A percentile compares a stretch with the other conserved stretches of the same genome.
phyloP scores from a whole-genome alignment of 2,113 vertebrate genomes.

The Vidua chalybeata region DNA sequence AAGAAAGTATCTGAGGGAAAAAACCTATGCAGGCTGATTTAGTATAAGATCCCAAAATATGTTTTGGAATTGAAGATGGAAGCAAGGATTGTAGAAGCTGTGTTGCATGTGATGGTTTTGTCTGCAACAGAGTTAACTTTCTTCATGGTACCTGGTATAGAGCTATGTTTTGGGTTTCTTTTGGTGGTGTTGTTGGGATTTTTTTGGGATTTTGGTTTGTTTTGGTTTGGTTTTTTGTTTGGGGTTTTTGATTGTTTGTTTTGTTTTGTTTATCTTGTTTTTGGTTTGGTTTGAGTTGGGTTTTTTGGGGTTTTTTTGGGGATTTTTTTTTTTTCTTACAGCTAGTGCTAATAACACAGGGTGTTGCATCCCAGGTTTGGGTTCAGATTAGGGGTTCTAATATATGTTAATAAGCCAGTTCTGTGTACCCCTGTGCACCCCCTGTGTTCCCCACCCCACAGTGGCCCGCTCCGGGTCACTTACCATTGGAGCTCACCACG shows the following conservation, averaged over 20 bases:
- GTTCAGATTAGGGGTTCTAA: no score
- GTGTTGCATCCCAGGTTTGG: no score
- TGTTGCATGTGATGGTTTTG: neutral
- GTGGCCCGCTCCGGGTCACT: no score
- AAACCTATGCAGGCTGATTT: neutral
- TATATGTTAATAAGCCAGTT: no score
- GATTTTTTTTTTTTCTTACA: no score
- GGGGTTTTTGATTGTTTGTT: neutral
- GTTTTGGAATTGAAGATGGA: neutral
- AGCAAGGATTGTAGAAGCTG: neutral
- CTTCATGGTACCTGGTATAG: neutral
- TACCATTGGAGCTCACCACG: no score
- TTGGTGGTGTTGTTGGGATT: no score
- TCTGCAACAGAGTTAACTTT: neutral
- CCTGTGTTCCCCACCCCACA: no score
- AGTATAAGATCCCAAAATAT: neutral
- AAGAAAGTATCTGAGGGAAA: neutral
- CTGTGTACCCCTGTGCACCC: no score
- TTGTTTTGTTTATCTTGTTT: neutral
- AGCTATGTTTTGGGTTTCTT: neutral
- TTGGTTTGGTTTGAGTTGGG: no score
- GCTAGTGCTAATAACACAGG: no score
- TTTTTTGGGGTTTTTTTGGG: no score
- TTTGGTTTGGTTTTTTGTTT: neutral
- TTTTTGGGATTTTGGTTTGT: neutral